Evolutionary conservation across 2,797 vertebrate species (phyloP), one percentile per base, ranked within the genome.

Genomic region (Xenops minutus): DNA sequence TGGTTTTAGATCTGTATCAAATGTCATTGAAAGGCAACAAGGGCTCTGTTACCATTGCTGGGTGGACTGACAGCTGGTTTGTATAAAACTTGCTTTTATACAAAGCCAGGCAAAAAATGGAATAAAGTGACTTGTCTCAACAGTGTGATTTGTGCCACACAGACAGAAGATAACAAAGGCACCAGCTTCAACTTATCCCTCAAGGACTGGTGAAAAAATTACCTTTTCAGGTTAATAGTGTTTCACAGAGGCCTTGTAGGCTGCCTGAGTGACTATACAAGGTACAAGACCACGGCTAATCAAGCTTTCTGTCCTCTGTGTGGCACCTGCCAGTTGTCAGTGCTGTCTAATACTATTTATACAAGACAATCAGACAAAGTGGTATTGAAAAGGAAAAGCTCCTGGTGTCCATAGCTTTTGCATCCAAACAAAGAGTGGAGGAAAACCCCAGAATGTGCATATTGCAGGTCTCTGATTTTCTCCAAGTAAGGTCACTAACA

Each of bases 171-270:
- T 52, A 89, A 69, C 51, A 88, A 84, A 86, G 67, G 11, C 44
- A 49, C 5, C 10, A 46, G 78, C 46, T 89, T 95, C 54, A 2
- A 14, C 75, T 81, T 55, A 44, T 62, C 39, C 55, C 46, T 72
- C 62, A 83, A 92, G 63, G 63, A 67, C 1, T 41, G 44, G 37
- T 86, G 52, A 56, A 93, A 95, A 90, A 88, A 54, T 79, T 54
- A 39, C 67, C 4, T 14, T 92, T 86, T 78, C 52, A 46, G 34
- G 20, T 85, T 82, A 81, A 37, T 16, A 59, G 67, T 63, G 13
- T 84, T 91, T 88, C 55, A 52, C 66, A 67, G 80, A 48, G 13
- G 7, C 30, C 73, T 69, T 76, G 44, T 27, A 34, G 85, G 73
- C 63, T 86, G 22, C 59, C 36, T 75, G 29, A 59, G 66, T 78